Conservation (phyloP, 2,113 vertebrate genomes). For the Sminthopsis crassicaudata region DNA sequence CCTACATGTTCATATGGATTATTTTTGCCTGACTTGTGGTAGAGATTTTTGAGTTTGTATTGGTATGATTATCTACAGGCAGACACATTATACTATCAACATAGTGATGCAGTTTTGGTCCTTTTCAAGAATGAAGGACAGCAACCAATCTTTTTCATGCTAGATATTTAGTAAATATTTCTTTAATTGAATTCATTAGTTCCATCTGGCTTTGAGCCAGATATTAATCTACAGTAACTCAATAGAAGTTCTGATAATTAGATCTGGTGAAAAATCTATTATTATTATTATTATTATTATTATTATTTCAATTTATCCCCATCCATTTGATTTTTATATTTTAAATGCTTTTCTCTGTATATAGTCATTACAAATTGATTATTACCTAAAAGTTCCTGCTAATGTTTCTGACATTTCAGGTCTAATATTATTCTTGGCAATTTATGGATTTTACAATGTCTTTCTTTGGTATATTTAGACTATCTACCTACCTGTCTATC, state of each 20-base stretch:
- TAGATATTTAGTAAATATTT: not conserved
- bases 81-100: not conserved
- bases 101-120: not conserved
- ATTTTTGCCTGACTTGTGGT: not conserved
- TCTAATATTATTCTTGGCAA: not conserved
- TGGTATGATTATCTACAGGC: not conserved
- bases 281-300: not conserved
- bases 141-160: not conserved
- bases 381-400: not conserved
- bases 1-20: not conserved
- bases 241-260: not conserved
- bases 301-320: not conserved
- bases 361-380: not conserved
- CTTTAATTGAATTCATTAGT: not conserved
- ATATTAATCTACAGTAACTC: not conserved
- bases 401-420: not conserved
- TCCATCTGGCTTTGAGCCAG: not conserved
- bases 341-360: not conserved
- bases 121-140: not conserved
- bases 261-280: not conserved
- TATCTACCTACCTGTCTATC: not conserved
- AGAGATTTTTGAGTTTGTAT: not conserved
- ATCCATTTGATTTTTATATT: not conserved
- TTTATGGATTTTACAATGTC: not conserved
- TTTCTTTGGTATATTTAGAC: not conserved